phyloP scores from a whole-genome alignment of 2,113 vertebrate species.

The Sigmodon hispidus region DNA sequence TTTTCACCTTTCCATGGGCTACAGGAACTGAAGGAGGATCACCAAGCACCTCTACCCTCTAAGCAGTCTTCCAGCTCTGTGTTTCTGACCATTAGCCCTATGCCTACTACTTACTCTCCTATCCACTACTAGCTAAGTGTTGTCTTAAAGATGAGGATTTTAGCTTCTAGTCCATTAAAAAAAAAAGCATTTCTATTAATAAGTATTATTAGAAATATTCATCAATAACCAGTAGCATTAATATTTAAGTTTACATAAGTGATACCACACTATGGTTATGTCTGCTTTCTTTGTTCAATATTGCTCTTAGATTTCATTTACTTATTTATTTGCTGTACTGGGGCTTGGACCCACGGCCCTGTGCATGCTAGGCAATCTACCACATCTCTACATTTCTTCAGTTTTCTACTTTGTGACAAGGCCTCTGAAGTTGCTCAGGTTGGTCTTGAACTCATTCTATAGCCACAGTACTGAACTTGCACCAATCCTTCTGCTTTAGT shows the following conservation, averaged over 20 bases:
- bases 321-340: background rate
- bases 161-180: background rate
- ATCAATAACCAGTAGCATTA: background rate
- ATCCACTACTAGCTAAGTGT: background rate
- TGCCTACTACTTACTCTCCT: background rate
- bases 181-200: background rate
- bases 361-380: background rate
- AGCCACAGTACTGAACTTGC: background rate
- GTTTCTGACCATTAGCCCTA: background rate
- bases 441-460: background rate
- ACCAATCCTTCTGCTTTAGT: background rate
- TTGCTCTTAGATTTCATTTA: background rate
- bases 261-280: background rate
- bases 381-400: background rate
- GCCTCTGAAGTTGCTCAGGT: background rate
- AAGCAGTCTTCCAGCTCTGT: background rate
- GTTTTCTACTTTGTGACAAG: background rate
- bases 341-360: background rate
- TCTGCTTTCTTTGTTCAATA: constrained; percentile 10
- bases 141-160: background rate
- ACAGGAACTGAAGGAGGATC: background rate
- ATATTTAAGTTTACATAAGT: background rate
- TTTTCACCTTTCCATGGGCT: background rate
- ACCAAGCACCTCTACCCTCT: background rate
- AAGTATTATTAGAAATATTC: background rate